phyloP scores from a whole-genome alignment of 2,113 vertebrate genomes.

The Epinephelus cyanopodus region DNA sequence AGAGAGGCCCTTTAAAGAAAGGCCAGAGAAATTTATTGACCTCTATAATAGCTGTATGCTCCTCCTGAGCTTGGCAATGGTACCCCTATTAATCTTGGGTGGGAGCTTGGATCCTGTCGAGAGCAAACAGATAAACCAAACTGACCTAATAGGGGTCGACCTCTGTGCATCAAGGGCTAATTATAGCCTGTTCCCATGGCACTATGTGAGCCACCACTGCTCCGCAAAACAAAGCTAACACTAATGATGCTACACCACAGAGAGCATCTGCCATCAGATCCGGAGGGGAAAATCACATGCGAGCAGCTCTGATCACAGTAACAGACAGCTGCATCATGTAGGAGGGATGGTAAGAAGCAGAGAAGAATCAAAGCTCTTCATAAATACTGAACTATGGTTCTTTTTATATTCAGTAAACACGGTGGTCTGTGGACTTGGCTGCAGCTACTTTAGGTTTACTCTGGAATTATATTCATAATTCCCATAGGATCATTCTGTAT shows the following conservation, averaged over 20 bases:
- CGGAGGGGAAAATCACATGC: constrained; percentile 45
- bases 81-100: constrained; percentile 54
- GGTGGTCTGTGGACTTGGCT: background rate
- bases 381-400: constrained; percentile 17
- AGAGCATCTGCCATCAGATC: constrained; percentile 67
- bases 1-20: constrained; percentile 30
- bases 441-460: background rate
- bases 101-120: constrained; percentile 30
- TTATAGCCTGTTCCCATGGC: constrained; percentile 45
- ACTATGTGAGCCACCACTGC: constrained; percentile 37
- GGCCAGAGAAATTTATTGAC: constrained; percentile 39
- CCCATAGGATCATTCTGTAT: background rate
- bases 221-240: constrained; percentile 56
- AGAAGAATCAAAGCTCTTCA: constrained; percentile 40
- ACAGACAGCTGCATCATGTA: constrained; percentile 56
- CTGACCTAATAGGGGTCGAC: constrained; percentile 44
- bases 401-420: constrained; percentile 7
- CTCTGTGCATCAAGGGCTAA: constrained; percentile 55
- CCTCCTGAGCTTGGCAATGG: constrained; percentile 15
- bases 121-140: constrained; percentile 63
- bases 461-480: background rate
- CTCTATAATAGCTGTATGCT: constrained; percentile 38
- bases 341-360: constrained; percentile 34
- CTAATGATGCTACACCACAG: constrained; percentile 64
- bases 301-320: constrained; percentile 45